Conservation (phyloP, 2,888 invertebrate species). For the Stenotaenia linearis region DNA sequence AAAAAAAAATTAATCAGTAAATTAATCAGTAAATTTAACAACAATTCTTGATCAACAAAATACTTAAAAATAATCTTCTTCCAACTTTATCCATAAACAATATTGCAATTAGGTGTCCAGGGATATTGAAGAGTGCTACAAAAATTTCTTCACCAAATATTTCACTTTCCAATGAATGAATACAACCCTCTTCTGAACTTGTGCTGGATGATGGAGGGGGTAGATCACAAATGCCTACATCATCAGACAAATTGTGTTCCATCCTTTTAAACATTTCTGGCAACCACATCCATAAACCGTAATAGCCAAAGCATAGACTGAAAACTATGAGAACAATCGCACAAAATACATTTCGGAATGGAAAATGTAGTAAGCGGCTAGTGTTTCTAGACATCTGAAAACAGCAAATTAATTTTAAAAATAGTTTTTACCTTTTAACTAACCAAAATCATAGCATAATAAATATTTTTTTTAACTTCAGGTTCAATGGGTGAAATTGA, state of each 20-base stretch:
- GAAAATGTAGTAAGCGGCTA: not conserved
- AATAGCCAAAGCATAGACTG: constrained; percentile 58
- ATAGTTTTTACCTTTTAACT: no score
- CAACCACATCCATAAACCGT: constrained; percentile 96
- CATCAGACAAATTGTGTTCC: constrained; percentile 49
- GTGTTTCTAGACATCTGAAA: not conserved
- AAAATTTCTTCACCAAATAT: constrained; percentile 46
- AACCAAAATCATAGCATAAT: not conserved
- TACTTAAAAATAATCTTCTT: constrained; percentile 39
- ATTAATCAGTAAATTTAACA: no score
- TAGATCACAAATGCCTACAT: not conserved
- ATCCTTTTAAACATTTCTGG: constrained; percentile 88
- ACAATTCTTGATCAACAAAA: no score
- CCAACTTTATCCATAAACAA: constrained; percentile 46
- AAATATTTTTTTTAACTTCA: not conserved
- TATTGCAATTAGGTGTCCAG: constrained; percentile 46
- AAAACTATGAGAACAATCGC: not conserved
- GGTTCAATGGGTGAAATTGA: not conserved
- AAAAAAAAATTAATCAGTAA: not conserved
- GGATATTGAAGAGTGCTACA: constrained; percentile 46
- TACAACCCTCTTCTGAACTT: not conserved
- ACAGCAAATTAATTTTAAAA: no score
- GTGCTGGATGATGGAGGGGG: not conserved
- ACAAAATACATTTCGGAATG: not conserved
- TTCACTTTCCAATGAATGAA: constrained; percentile 36